Percentiles rank a stretch among this genome's conserved stretches.
Conservation (phyloP, 2,888 invertebrate genomes). For the Isotomurus palustris region DNA sequence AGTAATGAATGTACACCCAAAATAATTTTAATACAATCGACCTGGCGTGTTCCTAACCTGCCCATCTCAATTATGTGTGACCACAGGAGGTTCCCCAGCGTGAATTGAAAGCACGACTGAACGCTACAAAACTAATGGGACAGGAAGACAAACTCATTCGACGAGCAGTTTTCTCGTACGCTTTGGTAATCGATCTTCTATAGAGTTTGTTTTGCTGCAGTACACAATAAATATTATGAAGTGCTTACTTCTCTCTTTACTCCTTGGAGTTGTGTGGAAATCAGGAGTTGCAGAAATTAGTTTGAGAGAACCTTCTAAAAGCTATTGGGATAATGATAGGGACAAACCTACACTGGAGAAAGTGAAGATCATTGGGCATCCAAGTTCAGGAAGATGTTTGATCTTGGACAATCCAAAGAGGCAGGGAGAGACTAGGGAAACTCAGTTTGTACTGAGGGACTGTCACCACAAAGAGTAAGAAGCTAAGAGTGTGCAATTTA, state of each 20-base stretch:
- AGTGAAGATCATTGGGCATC: constrained; percentile 27
- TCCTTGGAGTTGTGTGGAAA: no score
- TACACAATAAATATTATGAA: no score
- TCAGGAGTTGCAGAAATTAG: not conserved
- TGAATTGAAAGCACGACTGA: no score
- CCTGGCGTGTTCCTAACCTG: not conserved
- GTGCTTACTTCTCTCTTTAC: no score
- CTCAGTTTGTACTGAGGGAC: constrained; percentile 30
- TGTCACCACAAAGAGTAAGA: constrained; percentile 37
- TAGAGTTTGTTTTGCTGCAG: no score
- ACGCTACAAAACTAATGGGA: no score
- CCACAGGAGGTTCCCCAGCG: constrained; percentile 1
- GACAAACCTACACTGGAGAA: constrained; percentile 20
- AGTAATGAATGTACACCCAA: not conserved
- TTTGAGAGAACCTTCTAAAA: constrained; percentile 1
- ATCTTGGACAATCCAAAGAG: constrained; percentile 28
- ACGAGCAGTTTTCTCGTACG: no score
- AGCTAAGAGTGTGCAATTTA: constrained; percentile 14
- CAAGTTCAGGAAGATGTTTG: constrained; percentile 29
- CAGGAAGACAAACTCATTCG: no score
- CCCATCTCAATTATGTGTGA: not conserved
- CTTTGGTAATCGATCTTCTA: no score
- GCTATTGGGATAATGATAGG: not conserved
- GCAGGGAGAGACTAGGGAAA: constrained; percentile 10
- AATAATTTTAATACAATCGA: constrained; percentile 11